Evolutionary conservation across 2,888 invertebrate species (phyloP), one percentile per base, ranked within the genome.

Genomic region (Xanthia togata): DNA sequence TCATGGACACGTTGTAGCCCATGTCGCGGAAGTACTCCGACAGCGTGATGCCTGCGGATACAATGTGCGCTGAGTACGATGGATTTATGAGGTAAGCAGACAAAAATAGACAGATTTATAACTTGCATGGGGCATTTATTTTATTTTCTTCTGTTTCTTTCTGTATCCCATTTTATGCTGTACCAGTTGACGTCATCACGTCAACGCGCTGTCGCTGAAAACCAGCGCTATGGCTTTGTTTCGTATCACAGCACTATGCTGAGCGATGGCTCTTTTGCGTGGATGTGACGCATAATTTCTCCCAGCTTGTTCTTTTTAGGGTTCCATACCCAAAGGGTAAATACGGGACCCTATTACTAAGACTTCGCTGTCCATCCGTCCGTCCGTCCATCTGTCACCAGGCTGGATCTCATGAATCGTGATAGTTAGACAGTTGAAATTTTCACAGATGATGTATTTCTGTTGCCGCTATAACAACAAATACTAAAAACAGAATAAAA

Each of bases 1-100:
- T 99, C 99, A 99, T 99, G 89, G 99, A 99, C 65, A 99, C 99
- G 95, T 99, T 99, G 98, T 99, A 99, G 93, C 99, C 99, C 99
- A 99, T 99, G 96, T 98, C 98, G 91, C 98, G 98, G 98, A 99
- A 99, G 97, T 99, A 99, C 96, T 99, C 99, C 44, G 99, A 99
- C n/a, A 99, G 97, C 0, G 99, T 99, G 96, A 99, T 99, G 91
- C 99, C 98, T 98, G 23, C 5, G 23, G 41, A 11, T 4, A 20
- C 11, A 5, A 11, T 12, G n/a, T 12, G n/a, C 4, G n/a, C 23
- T n/a, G 4, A 53, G 11, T 23, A 23, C 53, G 53, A 23, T 1
- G 53, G 11, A 53, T 9, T 9, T 53, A 53, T 11, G 53, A 23
- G 9, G 23, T 53, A 23, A 23, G 23, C 23, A 11, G 55, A 4